Conservation (phyloP, 1,140 invertebrate species). For the Pteromalus puparum region DNA sequence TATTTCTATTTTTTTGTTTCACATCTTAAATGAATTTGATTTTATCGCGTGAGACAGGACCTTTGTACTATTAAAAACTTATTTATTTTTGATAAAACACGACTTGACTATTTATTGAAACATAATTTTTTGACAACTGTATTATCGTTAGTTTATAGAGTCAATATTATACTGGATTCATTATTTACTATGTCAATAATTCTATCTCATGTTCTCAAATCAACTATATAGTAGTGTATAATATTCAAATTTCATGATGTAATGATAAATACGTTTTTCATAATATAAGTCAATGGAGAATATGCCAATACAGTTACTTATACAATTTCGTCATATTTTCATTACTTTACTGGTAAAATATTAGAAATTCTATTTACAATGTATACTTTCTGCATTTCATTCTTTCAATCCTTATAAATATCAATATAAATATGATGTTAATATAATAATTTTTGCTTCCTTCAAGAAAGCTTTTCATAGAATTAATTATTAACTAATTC, state of each 20-base stretch:
- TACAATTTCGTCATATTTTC: neutral
- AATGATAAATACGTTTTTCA: neutral
- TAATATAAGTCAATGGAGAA: neutral
- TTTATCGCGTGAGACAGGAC: neutral
- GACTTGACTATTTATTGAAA: neutral
- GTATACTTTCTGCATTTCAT: constrained; percentile 44
- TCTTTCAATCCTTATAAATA: constrained; percentile 14
- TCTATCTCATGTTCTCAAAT: neutral
- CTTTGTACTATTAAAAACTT: neutral
- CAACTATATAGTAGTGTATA: neutral
- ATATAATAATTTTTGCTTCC: constrained; percentile 20
- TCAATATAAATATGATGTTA: constrained; percentile 16
- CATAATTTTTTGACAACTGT: no score
- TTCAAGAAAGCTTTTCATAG: constrained; percentile 15
- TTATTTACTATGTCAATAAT: neutral
- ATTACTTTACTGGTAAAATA: constrained; percentile 12
- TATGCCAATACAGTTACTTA: neutral
- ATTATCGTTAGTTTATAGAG: neutral
- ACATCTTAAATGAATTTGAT: neutral
- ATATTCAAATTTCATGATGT: neutral
- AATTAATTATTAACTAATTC: constrained; percentile 1
- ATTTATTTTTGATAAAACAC: neutral
- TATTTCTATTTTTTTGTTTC: neutral
- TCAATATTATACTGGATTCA: neutral
- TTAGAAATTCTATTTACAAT: constrained; percentile 45